Conservation (phyloP, 2,797 vertebrate species). For the Schizopygopsis malacanthus region DNA sequence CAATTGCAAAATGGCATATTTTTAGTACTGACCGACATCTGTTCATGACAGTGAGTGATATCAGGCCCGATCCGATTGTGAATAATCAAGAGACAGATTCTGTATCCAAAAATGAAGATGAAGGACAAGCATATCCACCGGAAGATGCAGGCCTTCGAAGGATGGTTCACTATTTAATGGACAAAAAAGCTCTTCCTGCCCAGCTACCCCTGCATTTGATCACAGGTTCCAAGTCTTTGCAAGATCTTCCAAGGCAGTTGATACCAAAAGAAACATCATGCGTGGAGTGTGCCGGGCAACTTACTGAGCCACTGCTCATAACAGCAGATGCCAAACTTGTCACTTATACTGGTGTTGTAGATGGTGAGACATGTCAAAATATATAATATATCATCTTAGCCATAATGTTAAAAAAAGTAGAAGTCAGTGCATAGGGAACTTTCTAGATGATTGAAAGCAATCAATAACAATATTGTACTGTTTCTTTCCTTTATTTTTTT, state of each 20-base stretch:
- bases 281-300: background rate
- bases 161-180: no score
- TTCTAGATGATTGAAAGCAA: background rate
- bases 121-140: no score
- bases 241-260: background rate
- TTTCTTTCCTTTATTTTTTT: background rate
- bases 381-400: background rate
- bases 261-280: conserved; percentile 4
- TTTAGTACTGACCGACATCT: no score
- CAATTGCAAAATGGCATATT: no score
- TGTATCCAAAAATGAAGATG: no score
- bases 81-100: no score
- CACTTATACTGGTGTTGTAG: background rate
- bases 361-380: conserved; percentile 6
- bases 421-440: no score
- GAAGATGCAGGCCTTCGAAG: no score
- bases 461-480: background rate
- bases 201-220: background rate
- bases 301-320: conserved; percentile 1
- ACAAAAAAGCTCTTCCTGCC: background rate
- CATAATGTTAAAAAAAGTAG: no score
- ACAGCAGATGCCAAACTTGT: conserved; percentile 16
- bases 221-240: conserved; percentile 6
- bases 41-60: no score
- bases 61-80: no score